Percentiles rank a stretch among this genome's conserved stretches.
phyloP scores from a whole-genome alignment of 2,797 vertebrate genomes.

The Taenioides sp. region DNA sequence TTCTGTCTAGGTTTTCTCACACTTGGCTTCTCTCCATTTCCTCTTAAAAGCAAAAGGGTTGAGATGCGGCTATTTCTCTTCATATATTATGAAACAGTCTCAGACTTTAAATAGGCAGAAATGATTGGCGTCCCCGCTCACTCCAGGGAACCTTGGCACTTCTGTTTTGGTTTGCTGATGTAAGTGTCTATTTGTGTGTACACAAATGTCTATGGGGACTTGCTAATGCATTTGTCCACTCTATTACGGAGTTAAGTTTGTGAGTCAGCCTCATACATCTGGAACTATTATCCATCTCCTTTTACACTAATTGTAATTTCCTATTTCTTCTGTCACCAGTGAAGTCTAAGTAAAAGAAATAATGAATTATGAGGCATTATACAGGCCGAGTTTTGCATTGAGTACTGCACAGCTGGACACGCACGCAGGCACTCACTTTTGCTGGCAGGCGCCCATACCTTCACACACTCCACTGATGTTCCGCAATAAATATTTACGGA shows the following conservation, averaged over 20 bases:
- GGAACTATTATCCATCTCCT: constrained; percentile 44
- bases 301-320: constrained; percentile 51
- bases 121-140: background rate
- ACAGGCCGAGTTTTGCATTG: constrained; percentile 39
- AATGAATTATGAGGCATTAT: constrained; percentile 54
- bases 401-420: constrained; percentile 61
- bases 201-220: constrained; percentile 3
- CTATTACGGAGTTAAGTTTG: constrained; percentile 19
- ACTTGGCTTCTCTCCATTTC: constrained; percentile 35
- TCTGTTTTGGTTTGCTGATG: constrained; percentile 7
- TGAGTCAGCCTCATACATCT: constrained; percentile 37
- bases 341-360: constrained; percentile 55
- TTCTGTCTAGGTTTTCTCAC: constrained; percentile 39
- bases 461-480: constrained; percentile 74
- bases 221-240: constrained; percentile 11
- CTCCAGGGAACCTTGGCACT: constrained; percentile 3
- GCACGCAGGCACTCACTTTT: constrained; percentile 47
- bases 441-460: constrained; percentile 65
- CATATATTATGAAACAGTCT: constrained; percentile 16
- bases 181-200: constrained; percentile 7
- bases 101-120: constrained; percentile 23
- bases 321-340: constrained; percentile 53
- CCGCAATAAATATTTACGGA: constrained; percentile 76
- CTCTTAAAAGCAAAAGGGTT: constrained; percentile 18
- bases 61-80: constrained; percentile 15